Percentiles rank a stretch among this genome's conserved stretches.
These are phyloP conservation scores for Glareola pratincola DNA, from an alignment of 2,113 vertebrate species.

Conservation along the genomic window DNA sequence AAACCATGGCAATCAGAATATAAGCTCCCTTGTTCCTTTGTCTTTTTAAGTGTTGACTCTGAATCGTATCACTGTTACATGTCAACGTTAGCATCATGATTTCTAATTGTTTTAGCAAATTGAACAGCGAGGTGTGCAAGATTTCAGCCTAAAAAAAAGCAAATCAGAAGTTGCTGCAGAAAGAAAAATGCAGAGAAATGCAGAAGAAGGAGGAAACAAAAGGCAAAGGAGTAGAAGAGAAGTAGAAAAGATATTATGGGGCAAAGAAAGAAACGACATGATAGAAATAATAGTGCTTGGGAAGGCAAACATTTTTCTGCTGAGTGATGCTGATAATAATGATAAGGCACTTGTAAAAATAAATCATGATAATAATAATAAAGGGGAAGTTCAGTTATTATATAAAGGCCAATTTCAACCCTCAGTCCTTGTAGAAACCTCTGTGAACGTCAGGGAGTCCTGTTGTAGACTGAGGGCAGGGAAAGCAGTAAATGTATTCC, in stretches of 20 bases:
- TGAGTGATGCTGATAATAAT: conserved; percentile 21
- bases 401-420: background rate
- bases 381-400: background rate
- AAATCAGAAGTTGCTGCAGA: background rate
- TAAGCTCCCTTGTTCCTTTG: background rate
- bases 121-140: rapidly evolving
- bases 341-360: conserved; percentile 27
- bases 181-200: background rate
- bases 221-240: background rate
- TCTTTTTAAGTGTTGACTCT: background rate
- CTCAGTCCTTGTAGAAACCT: background rate
- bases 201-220: background rate
- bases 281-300: background rate
- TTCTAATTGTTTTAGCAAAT: background rate
- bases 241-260: background rate
- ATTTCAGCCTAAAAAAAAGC: background rate
- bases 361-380: conserved; percentile 20
- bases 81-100: background rate
- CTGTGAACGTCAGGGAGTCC: background rate
- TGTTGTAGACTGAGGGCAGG: background rate
- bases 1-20: background rate
- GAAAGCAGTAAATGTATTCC: conserved; percentile 46
- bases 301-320: conserved; percentile 28
- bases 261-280: background rate
- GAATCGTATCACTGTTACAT: background rate